phyloP scores from a whole-genome alignment of 2,797 vertebrate genomes.

The Heterohyrax brucei region DNA sequence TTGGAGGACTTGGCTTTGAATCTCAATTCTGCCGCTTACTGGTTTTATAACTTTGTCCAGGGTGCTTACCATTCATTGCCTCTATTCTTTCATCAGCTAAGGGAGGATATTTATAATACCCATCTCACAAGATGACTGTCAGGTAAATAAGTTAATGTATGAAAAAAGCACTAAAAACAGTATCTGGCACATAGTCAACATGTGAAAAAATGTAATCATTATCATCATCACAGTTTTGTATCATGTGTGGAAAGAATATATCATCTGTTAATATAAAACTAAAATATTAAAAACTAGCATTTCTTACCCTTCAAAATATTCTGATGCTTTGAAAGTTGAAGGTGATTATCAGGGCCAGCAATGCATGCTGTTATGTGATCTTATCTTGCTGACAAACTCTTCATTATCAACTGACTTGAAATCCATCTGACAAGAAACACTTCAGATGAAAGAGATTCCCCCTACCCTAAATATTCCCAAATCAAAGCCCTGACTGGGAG shows the following conservation, averaged over 20 bases:
- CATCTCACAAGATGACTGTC: background rate
- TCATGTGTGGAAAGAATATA: background rate
- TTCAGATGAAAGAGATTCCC: conserved; percentile 6
- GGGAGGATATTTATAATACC: background rate
- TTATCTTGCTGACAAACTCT: conserved; percentile 22
- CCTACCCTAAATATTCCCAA: background rate
- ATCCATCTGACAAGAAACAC: conserved; percentile 24
- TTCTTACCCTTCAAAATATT: background rate
- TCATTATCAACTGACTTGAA: background rate
- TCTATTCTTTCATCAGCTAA: background rate
- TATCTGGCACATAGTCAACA: background rate
- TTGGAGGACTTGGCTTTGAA: background rate
- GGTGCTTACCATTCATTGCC: background rate
- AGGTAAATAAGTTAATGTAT: background rate
- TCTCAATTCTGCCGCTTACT: background rate
- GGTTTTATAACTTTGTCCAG: background rate
- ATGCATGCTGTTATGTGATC: background rate
- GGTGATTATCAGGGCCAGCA: background rate
- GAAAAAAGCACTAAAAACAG: conserved; percentile 15
- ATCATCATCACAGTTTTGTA: background rate
- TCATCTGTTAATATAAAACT: conserved; percentile 45
- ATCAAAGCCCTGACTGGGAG: background rate
- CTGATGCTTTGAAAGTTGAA: background rate
- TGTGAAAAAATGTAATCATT: background rate
- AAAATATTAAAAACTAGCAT: conserved; percentile 2